Conservation (phyloP, 2,888 invertebrate genomes). For the Scaptodrosophila latifasciaeformis region DNA sequence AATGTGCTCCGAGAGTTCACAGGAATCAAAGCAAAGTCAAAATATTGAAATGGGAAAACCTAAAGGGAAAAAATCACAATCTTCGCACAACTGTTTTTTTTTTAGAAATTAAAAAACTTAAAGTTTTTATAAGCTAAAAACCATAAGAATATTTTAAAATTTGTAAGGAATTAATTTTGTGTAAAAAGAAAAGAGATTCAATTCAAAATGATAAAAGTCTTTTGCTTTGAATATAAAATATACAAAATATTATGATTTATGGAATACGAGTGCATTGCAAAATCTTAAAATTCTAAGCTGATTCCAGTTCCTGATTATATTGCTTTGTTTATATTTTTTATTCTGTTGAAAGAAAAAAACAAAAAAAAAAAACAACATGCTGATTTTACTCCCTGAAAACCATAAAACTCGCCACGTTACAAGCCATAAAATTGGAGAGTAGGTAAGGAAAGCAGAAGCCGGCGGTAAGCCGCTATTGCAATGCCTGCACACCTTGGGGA, state of each 20-base stretch:
- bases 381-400: not conserved
- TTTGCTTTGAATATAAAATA: no score
- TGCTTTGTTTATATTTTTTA: no score
- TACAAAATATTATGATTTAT: no score
- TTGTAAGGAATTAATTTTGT: no score
- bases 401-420: slow-evolving; percentile 18
- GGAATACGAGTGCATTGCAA: no score
- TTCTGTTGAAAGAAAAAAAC: slow-evolving; percentile 43
- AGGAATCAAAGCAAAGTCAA: not conserved
- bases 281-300: no score
- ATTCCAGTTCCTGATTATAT: no score
- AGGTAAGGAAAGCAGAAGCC: no score
- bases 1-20: slow-evolving; percentile 47
- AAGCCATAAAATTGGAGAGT: slow-evolving; percentile 46
- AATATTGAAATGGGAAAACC: not conserved
- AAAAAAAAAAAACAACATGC: slow-evolving; percentile 25
- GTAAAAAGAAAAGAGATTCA: no score
- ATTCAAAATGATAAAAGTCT: no score
- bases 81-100: not conserved
- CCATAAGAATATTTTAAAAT: not conserved
- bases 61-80: not conserved
- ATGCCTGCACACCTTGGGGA: slow-evolving; percentile 35
- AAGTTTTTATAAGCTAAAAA: not conserved
- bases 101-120: not conserved
- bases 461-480: slow-evolving; percentile 36